These are phyloP conservation scores for Chrysina gloriosa DNA, from an alignment of 2,888 invertebrate genomes.

Conservation along the genomic window DNA sequence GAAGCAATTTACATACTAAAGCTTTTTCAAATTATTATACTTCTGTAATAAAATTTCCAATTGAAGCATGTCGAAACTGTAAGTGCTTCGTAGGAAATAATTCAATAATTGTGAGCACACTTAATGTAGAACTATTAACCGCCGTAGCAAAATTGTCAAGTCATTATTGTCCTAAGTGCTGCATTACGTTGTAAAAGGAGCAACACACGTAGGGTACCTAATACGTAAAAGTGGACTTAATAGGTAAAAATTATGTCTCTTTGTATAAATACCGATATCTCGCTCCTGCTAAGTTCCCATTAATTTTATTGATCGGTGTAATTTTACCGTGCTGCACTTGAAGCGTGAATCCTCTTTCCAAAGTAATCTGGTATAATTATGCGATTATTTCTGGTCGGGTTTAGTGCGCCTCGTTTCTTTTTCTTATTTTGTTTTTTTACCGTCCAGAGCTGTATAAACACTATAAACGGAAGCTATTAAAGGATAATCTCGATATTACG, in stretches of 20 bases:
- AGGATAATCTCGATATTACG: background rate
- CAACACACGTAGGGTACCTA: background rate
- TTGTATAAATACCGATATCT: background rate
- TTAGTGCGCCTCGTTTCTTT: background rate
- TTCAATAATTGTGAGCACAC: background rate
- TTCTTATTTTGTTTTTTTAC: background rate
- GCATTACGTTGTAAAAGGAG: slow-evolving; percentile 6
- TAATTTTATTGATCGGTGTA: slow-evolving; percentile 14
- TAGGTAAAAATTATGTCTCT: slow-evolving; percentile 15
- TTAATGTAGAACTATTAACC: slow-evolving; percentile 20
- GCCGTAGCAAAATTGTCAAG: slow-evolving; percentile 19
- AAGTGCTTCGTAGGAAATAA: background rate
- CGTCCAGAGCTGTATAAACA: background rate
- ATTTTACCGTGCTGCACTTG: slow-evolving; percentile 1
- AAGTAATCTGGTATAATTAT: slow-evolving; percentile 1
- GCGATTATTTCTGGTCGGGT: background rate
- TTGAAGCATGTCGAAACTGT: background rate
- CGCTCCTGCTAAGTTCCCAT: background rate
- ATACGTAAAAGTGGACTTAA: slow-evolving; percentile 3
- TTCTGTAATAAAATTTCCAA: background rate
- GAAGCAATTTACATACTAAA: background rate
- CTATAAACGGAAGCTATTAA: slow-evolving; percentile 10
- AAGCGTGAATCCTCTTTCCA: slow-evolving; percentile 14
- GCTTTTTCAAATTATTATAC: background rate
- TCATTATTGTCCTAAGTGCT: slow-evolving; percentile 21